Percentiles rank a stretch among this genome's conserved stretches.
Evolutionary conservation across 2,888 invertebrate species (phyloP).

Genomic region (Meloe dianella): DNA sequence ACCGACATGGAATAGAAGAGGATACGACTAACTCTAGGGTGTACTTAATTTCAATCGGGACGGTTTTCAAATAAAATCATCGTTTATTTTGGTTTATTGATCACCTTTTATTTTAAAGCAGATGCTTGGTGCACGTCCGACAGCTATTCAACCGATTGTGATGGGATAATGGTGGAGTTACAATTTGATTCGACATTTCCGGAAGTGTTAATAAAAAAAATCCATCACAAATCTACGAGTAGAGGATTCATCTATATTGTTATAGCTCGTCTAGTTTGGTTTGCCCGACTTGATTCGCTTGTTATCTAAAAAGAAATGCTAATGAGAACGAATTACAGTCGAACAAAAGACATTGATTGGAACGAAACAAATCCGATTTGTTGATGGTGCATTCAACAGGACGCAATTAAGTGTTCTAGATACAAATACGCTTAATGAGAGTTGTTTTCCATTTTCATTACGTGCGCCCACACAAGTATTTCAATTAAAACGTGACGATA

Average conservation of each 20-base stretch:
- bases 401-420: too few relatives aligned
- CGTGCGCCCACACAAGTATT: too few relatives aligned
- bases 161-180: neutral
- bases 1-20: slow-evolving; percentile 20
- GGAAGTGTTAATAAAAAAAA: too few relatives aligned
- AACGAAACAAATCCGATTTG: neutral
- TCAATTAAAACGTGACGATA: neutral
- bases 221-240: too few relatives aligned
- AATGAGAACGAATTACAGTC: too few relatives aligned
- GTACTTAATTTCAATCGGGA: slow-evolving; percentile 54
- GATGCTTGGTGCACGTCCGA: slow-evolving; percentile 25
- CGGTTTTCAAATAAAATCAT: slow-evolving; percentile 47
- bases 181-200: too few relatives aligned
- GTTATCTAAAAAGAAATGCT: too few relatives aligned
- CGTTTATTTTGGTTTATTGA: slow-evolving; percentile 42
- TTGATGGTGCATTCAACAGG: too few relatives aligned
- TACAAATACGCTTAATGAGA: neutral
- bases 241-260: too few relatives aligned
- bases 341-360: too few relatives aligned
- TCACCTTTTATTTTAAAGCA: slow-evolving; percentile 37
- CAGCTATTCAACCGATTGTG: neutral
- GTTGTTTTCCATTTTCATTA: neutral
- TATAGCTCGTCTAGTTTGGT: too few relatives aligned
- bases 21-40: slow-evolving; percentile 48
- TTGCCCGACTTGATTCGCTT: too few relatives aligned